A percentile compares a stretch with the other conserved stretches of the same genome.
Evolutionary conservation across 2,888 invertebrate genomes (phyloP).

Genomic region (Eilema griseolum): DNA sequence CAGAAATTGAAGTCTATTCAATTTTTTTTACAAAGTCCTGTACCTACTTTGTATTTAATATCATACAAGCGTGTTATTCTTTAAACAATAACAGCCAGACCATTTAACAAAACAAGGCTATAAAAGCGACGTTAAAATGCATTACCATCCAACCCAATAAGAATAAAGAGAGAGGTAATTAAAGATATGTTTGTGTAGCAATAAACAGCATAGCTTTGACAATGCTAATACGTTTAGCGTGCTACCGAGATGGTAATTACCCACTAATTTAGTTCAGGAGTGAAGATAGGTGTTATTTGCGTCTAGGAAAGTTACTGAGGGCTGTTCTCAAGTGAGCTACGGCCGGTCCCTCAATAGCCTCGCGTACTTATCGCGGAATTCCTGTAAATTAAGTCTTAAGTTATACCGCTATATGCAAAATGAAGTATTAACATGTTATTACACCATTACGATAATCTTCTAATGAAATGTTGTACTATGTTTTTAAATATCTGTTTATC

Average conservation of each 20-base stretch:
- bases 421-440: not conserved
- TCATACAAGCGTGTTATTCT: not conserved
- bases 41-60: no score
- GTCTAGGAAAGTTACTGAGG: conserved; percentile 49
- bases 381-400: not conserved
- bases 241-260: conserved; percentile 59
- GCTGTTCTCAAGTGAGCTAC: conserved; percentile 49
- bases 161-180: conserved; percentile 23
- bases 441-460: not conserved
- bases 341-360: conserved; percentile 36
- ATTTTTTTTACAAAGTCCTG: no score
- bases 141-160: conserved; percentile 1
- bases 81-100: not conserved
- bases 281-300: conserved; percentile 53
- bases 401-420: not conserved
- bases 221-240: conserved; percentile 45
- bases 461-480: not conserved
- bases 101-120: not conserved
- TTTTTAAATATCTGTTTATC: not conserved
- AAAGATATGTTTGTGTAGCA: conserved; percentile 44
- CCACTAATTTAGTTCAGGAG: conserved; percentile 66
- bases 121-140: not conserved
- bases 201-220: conserved; percentile 48
- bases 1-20: no score
- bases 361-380: conserved; percentile 6